Base-by-base conservation (phyloP, 2,113 vertebrate species). In the Geococcyx californianus region DNA sequence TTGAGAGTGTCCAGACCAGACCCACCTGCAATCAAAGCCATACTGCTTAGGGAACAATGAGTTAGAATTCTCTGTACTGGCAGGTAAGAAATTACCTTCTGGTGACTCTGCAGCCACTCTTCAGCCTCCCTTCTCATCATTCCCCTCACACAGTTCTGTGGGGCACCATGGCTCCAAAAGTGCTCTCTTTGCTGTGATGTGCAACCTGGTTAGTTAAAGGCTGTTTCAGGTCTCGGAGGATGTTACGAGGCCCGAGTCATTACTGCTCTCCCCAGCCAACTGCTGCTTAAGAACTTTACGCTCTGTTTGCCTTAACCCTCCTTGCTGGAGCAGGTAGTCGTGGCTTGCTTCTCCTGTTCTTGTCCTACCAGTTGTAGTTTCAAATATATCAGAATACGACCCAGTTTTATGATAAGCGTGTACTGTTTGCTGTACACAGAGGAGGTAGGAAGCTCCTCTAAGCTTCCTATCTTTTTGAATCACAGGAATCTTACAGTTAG, bases 231-330 rank as follows among this genome's bases (percentile, higher is more conserved):
- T 79, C 92, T 93, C 70, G 1, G 58, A 80, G 58, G 78, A 87
- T 73, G 70, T 26, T 40, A 60, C 54, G 21, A 69, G 85, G 52
- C 67, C 90, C 62, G 83, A 83, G 54, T 80, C 70, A 91, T 94
- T 95, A 95, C 36, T 55, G 34, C 63, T 88, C 75, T 92, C 34
- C 25, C 29, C 76, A 70, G 90, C 83, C 64, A 86, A 88, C 75
- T 34, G 92, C 83, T 92, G 92, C 88, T 93, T 94, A 86, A 95
- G 64, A 63, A 93, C 88, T 92, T 96, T 74, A 86, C 92, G 92
- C 92, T 95, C 90, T 94, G 79, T 86, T 96, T 96, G 94, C 73
- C 88, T 85, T 92, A 90, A 80, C 86, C 83, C 88, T 83, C 66
- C 76, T 95, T 69, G 45, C 82, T 16, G 49, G 69, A 75, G 73